Conservation (phyloP, 2,888 invertebrate genomes). For the Hesperia comma region DNA sequence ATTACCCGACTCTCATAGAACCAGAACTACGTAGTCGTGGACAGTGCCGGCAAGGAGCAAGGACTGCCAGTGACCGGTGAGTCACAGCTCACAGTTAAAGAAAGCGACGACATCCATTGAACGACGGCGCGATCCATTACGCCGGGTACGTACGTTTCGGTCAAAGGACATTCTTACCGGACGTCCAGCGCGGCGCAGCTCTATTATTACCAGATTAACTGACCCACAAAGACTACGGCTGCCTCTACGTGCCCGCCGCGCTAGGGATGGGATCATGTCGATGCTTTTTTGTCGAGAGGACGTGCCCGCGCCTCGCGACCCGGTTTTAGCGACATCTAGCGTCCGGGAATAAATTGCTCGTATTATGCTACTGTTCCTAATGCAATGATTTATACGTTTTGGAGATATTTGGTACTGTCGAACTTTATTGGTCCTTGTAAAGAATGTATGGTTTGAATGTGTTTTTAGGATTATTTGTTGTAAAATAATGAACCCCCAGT, state of each 20-base stretch:
- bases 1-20: too few species aligned
- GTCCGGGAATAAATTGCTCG: conserved; percentile 9
- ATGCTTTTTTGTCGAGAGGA: conserved; percentile 40
- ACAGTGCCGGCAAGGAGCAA: too few species aligned
- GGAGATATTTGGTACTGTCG: not conserved
- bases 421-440: not conserved
- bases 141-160: conserved; percentile 33
- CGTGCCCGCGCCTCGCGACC: conserved; percentile 27
- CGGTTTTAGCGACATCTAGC: conserved; percentile 31
- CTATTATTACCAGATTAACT: conserved; percentile 48
- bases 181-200: conserved; percentile 19
- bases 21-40: too few species aligned
- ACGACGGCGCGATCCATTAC: conserved; percentile 1
- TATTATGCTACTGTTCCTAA: conserved; percentile 1
- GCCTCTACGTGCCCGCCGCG: conserved; percentile 50
- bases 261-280: conserved; percentile 51
- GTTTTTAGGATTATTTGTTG: not conserved
- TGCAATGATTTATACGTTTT: conserved; percentile 4
- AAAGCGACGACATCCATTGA: conserved; percentile 4
- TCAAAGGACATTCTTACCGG: conserved; percentile 30
- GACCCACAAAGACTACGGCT: conserved; percentile 54
- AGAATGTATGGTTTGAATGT: not conserved
- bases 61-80: not conserved
- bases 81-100: not conserved
- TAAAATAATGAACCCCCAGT: too few species aligned